Conservation (phyloP, 2,888 invertebrate species). For the Crioceris asparagi region DNA sequence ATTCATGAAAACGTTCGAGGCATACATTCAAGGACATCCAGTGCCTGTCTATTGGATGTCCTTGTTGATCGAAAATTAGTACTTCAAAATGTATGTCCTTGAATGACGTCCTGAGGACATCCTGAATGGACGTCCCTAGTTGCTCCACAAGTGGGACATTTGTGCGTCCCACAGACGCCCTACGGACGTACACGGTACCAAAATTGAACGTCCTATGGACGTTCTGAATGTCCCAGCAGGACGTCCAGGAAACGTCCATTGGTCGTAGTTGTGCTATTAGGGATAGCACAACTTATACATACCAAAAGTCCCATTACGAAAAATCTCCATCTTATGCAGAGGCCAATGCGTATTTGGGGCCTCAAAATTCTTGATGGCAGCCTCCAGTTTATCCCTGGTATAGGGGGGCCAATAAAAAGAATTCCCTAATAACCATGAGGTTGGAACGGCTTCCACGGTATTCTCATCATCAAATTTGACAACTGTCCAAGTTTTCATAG, state of each 20-base stretch:
- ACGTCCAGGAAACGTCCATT: too few relatives aligned
- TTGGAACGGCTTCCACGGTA: too few relatives aligned
- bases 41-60: neutral
- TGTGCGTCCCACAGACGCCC: conserved; percentile 5
- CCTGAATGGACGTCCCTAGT: conserved; percentile 4
- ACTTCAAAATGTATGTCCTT: neutral
- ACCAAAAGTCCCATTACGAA: conserved; percentile 1
- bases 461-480: too few relatives aligned
- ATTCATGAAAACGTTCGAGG: neutral
- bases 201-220: conserved; percentile 1
- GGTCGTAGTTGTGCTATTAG: conserved; percentile 5
- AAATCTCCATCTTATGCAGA: conserved; percentile 1
- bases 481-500: too few relatives aligned
- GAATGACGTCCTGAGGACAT: conserved; percentile 5
- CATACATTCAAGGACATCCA: conserved; percentile 1
- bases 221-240: conserved; percentile 2
- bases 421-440: too few relatives aligned
- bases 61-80: conserved; percentile 4
- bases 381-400: too few relatives aligned
- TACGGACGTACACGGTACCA: conserved; percentile 5
- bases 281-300: conserved; percentile 1
- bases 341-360: conserved; percentile 1
- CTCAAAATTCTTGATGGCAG: too few relatives aligned
- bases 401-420: too few relatives aligned
- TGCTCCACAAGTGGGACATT: conserved; percentile 5